A percentile compares a stretch with the other conserved stretches of the same genome.
These are phyloP conservation scores for Mus minutoides DNA, from an alignment of 2,797 vertebrate species.

Conservation along the genomic window DNA sequence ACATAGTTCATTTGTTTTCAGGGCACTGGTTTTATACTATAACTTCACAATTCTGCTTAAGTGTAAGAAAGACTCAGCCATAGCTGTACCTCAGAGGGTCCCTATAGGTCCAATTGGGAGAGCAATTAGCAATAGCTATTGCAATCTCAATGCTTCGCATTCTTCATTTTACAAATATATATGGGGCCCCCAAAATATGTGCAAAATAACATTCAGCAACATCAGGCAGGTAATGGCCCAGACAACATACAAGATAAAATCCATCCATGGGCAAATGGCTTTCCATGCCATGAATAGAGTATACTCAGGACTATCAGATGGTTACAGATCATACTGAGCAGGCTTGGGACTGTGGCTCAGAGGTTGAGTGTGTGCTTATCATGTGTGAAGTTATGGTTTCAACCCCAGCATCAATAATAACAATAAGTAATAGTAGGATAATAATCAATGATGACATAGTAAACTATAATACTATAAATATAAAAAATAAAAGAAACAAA, in stretches of 20 bases:
- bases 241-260: not conserved
- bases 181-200: not conserved
- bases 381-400: too few species aligned
- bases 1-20: not conserved
- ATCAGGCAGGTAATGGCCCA: not conserved
- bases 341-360: not conserved
- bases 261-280: fast-evolving
- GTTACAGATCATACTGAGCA: not conserved
- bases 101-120: not conserved
- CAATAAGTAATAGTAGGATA: not conserved
- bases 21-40: not conserved
- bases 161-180: not conserved
- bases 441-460: not conserved
- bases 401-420: not conserved
- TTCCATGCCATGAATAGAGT: not conserved
- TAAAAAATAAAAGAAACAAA: constrained; percentile 3
- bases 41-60: not conserved
- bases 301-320: not conserved
- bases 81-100: not conserved
- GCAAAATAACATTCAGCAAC: not conserved
- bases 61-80: not conserved
- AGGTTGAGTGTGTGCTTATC: not conserved
- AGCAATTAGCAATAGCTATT: not conserved
- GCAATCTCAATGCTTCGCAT: not conserved
- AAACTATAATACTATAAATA: not conserved